These are phyloP conservation scores for Argya squamiceps DNA, from an alignment of 2,797 vertebrate species.

Conservation along the genomic window DNA sequence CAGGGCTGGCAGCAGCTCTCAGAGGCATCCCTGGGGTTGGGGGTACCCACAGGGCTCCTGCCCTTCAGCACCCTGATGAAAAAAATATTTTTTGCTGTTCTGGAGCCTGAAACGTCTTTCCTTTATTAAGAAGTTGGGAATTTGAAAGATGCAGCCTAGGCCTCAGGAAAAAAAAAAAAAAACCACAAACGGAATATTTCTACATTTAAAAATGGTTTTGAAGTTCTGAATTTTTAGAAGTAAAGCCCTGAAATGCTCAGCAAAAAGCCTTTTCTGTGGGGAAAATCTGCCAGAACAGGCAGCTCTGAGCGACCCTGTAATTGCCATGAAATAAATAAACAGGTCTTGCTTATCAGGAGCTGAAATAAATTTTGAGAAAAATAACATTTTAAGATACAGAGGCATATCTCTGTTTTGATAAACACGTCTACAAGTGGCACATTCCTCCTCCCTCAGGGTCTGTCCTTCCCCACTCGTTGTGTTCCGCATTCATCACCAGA, in stretches of 20 bases:
- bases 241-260: not conserved
- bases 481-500: slow-evolving; percentile 22
- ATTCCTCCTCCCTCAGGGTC: not conserved
- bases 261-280: not conserved
- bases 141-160: not conserved
- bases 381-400: slow-evolving; percentile 19
- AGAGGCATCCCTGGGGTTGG: fast-evolving
- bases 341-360: not conserved
- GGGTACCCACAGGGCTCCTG: not conserved
- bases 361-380: slow-evolving; percentile 37
- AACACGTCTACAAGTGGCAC: slow-evolving; percentile 44
- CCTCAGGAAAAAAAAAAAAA: not conserved
- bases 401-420: slow-evolving; percentile 18
- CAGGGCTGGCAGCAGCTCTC: not conserved
- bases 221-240: slow-evolving; percentile 7
- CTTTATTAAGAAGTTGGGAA: not conserved
- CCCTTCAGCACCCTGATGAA: not conserved
- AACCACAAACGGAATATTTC: not conserved
- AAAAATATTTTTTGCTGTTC: not conserved
- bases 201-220: slow-evolving; percentile 6
- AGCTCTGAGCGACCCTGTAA: slow-evolving; percentile 6
- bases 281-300: not conserved
- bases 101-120: not conserved
- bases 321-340: slow-evolving; percentile 42
- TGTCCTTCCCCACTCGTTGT: slow-evolving; percentile 35